Evolutionary conservation across 2,113 vertebrate genomes (phyloP), one percentile per base, ranked within the genome.

Genomic region (Danionella cerebrum): DNA sequence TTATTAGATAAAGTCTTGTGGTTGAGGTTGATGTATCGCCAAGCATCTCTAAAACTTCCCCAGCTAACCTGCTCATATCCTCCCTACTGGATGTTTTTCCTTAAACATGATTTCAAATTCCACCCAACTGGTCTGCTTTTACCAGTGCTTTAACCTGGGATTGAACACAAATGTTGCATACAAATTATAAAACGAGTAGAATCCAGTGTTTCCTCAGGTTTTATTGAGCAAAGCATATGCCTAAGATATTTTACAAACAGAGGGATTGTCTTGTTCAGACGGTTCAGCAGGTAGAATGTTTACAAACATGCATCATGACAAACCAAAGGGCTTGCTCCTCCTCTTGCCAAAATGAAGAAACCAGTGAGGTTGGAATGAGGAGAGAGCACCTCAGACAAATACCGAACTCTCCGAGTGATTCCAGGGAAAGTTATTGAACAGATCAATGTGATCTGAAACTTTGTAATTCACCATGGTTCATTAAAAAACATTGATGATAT

Each of bases 381-480:
- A 83, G 60, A 72, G 80, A 83, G 84, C 0, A 55, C 33, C 80
- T 81, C 41, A 74, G 83, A 72, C 76, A 83, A 83, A 84, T 84
- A 84, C 80, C 83, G 76, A 60, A 84, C 82, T 86, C 86, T 87
- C 84, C 85, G 86, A 88, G 84, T 83, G n/a, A n/a, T n/a, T 84
- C 78, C 80, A 69, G 59, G 14, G 68, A 81, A 54, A 79, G 79
- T 84, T 2, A 3, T 54, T 82, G 80, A 14, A 85, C 41, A 54
- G 89, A 91, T 90, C 89, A 91, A 91, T 92, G 88, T 90, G 90
- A 91, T 91, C 91, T 21, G 85, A 87, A 69, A 45, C 73, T 79
- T 53, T 42, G 52, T 62, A 75, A 58, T 47, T 67, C 3, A 22
- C 14, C 19, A n/a, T 48, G 35, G 33, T 48, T 65, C 19, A 29